Conservation (phyloP, 2,797 vertebrate genomes). For the Amblyopsis hoosieri region DNA sequence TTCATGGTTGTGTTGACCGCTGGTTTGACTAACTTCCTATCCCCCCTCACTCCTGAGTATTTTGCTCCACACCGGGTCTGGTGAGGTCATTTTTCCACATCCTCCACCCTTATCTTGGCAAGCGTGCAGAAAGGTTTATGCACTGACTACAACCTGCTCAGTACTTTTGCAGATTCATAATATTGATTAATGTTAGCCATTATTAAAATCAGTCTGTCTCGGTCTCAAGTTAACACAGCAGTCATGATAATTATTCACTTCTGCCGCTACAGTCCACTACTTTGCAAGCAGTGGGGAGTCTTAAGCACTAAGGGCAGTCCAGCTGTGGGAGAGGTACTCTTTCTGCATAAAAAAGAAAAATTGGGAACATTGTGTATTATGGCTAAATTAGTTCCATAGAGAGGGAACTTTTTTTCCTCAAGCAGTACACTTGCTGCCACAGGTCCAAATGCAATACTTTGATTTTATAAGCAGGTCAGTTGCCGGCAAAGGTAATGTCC, state of each 20-base stretch:
- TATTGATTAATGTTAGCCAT: no score
- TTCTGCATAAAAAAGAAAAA: slow-evolving; percentile 29
- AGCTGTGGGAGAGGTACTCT: slow-evolving; percentile 15
- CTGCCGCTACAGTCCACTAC: slow-evolving; percentile 17
- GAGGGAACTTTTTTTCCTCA: slow-evolving; percentile 24
- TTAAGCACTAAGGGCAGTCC: no score
- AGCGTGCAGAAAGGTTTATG: background rate
- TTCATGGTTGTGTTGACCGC: slow-evolving; percentile 74
- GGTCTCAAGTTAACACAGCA: no score
- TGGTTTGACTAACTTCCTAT: slow-evolving; percentile 59
- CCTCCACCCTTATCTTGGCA: slow-evolving; percentile 41
- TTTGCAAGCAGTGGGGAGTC: slow-evolving; percentile 43
- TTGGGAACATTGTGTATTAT: slow-evolving; percentile 17
- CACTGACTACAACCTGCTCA: no score
- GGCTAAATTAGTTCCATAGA: slow-evolving; percentile 44
- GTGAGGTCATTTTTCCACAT: slow-evolving; percentile 52
- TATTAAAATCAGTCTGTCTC: no score
- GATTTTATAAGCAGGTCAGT: slow-evolving; percentile 11
- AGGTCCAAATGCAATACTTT: slow-evolving; percentile 15
- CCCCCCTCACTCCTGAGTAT: slow-evolving; percentile 48
- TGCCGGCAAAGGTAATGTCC: slow-evolving; percentile 3
- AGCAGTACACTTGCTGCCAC: slow-evolving; percentile 9
- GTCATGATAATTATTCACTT: no score
- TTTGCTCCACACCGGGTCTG: slow-evolving; percentile 29
- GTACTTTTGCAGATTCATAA: no score